Conservation (phyloP, 2,113 vertebrate species). For the Glareola pratincola region DNA sequence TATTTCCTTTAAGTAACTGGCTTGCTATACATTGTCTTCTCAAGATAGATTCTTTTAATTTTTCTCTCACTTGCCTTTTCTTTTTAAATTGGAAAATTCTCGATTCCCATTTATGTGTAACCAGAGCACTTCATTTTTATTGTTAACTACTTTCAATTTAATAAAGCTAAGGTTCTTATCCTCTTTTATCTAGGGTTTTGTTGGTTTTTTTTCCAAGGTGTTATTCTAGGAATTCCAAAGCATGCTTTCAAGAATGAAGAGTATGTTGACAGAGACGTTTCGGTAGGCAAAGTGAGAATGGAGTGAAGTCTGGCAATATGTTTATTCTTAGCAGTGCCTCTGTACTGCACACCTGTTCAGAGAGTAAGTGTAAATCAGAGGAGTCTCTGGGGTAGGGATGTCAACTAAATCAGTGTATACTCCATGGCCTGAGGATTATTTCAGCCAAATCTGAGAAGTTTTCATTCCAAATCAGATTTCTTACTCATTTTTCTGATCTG, state of each 20-base stretch:
- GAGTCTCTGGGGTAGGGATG: neutral
- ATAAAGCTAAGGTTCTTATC: neutral
- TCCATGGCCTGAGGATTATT: neutral
- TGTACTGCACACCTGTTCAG: neutral
- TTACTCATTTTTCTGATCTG: neutral
- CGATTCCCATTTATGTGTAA: neutral
- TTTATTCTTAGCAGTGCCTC: neutral
- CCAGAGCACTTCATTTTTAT: neutral
- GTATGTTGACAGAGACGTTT: neutral
- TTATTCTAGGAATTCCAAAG: neutral
- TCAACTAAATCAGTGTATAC: neutral
- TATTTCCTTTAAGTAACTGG: neutral
- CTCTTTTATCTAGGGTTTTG: neutral
- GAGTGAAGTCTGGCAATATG: neutral
- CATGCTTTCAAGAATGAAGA: neutral
- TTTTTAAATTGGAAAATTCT: neutral
- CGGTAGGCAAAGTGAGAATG: neutral
- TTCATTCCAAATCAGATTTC: neutral
- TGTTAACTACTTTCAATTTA: neutral
- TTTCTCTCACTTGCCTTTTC: neutral
- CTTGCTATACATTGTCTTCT: neutral
- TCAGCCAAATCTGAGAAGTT: neutral
- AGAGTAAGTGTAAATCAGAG: neutral
- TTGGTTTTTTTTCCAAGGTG: no score
- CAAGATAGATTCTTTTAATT: neutral